A percentile compares a stretch with the other conserved stretches of the same genome.
These are phyloP conservation scores for Aspidoscelis tigris DNA, from an alignment of 2,113 vertebrate species.

Conservation along the genomic window DNA sequence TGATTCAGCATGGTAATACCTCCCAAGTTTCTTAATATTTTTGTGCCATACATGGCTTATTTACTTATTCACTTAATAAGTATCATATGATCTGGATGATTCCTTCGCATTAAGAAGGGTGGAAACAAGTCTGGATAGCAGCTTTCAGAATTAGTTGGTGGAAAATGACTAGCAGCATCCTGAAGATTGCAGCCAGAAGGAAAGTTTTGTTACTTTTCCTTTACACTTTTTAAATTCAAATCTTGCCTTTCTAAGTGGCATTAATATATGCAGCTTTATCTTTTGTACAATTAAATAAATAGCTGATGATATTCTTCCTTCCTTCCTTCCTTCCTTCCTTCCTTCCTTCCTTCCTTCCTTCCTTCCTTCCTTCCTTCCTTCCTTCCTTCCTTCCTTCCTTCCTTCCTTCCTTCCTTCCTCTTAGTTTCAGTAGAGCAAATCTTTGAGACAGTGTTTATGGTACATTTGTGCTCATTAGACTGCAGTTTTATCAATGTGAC, in stretches of 20 bases:
- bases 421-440: background rate
- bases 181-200: slow-evolving; percentile 25
- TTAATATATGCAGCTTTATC: background rate
- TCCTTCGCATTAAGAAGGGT: slow-evolving; percentile 37
- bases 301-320: background rate
- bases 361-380: too few species aligned
- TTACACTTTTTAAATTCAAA: background rate
- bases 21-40: background rate
- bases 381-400: too few species aligned
- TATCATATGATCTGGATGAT: slow-evolving; percentile 11
- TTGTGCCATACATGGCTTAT: background rate
- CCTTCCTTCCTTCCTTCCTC: too few species aligned
- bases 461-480: background rate
- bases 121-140: slow-evolving; percentile 18
- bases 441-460: background rate
- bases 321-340: too few species aligned
- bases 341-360: too few species aligned
- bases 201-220: background rate
- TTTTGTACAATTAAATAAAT: too few species aligned
- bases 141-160: slow-evolving; percentile 54
- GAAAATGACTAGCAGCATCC: slow-evolving; percentile 44
- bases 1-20: background rate
- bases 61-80: background rate
- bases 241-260: background rate
- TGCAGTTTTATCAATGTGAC: background rate